Percentiles rank a stretch among this genome's conserved stretches.
Evolutionary conservation across 2,113 vertebrate species (phyloP).

Genomic region (Anseranas semipalmata): DNA sequence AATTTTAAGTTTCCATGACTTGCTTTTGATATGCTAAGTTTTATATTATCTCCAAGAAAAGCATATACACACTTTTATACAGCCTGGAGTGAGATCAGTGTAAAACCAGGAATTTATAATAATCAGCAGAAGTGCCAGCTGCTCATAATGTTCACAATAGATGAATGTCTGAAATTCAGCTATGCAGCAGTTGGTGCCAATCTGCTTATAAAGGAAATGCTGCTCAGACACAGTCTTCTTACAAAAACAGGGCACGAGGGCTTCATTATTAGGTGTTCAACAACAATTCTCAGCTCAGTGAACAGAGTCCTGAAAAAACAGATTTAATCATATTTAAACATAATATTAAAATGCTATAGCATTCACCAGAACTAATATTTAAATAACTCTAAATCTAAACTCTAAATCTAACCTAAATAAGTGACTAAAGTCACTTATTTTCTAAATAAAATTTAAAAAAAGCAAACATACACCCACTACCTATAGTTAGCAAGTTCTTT

Average conservation of each 20-base stretch:
- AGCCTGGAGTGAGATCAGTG: conserved; percentile 67
- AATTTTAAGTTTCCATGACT: conserved; percentile 62
- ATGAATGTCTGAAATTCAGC: conserved; percentile 38
- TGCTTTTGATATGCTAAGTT: conserved; percentile 68
- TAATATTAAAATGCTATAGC: not conserved
- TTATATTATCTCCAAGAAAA: conserved; percentile 65
- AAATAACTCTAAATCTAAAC: not conserved
- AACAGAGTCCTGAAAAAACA: conserved; percentile 88
- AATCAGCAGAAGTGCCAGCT: conserved; percentile 77
- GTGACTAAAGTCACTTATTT: not conserved
- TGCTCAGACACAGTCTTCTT: conserved; percentile 93
- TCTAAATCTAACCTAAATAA: too few relatives aligned
- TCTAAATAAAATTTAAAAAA: not conserved
- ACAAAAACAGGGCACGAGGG: conserved; percentile 92
- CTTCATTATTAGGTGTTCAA: conserved; percentile 97
- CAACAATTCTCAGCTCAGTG: conserved; percentile 91
- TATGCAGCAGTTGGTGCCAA: conserved; percentile 93
- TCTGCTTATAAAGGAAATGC: conserved; percentile 96
- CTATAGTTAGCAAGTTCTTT: not conserved
- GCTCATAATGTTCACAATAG: conserved; percentile 74
- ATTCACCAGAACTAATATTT: not conserved
- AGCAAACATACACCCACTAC: not conserved
- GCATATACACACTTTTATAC: conserved; percentile 55
- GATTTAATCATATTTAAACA: conserved; percentile 35
- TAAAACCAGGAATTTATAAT: conserved; percentile 75